Conservation (phyloP, 2,888 invertebrate species). For the Formica aserva region DNA sequence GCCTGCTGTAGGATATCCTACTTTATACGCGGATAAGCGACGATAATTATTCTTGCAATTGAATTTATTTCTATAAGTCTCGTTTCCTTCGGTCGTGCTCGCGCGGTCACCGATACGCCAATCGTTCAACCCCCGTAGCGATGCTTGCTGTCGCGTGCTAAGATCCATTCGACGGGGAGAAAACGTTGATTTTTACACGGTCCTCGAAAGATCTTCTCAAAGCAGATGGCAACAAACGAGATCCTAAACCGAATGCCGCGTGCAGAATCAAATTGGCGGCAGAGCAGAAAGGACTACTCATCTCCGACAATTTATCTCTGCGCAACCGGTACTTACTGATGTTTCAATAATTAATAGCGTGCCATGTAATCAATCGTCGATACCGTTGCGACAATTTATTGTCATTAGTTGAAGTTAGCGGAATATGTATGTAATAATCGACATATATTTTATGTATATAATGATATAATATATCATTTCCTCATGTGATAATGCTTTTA, state of each 20-base stretch:
- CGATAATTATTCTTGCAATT: slow-evolving; percentile 82
- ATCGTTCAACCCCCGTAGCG: slow-evolving; percentile 70
- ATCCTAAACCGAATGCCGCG: slow-evolving; percentile 38
- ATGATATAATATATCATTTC: slow-evolving; percentile 8
- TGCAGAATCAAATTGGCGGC: slow-evolving; percentile 29
- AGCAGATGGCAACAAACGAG: not conserved
- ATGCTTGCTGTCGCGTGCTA: slow-evolving; percentile 64
- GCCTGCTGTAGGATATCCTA: slow-evolving; percentile 79
- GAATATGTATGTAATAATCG: slow-evolving; percentile 52
- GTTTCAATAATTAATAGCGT: slow-evolving; percentile 67
- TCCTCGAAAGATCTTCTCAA: not conserved
- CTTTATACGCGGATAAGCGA: slow-evolving; percentile 80
- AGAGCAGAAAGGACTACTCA: slow-evolving; percentile 61
- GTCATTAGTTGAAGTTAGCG: slow-evolving; percentile 52
- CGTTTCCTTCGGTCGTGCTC: slow-evolving; percentile 60
- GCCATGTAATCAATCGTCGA: slow-evolving; percentile 69
- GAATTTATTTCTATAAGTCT: slow-evolving; percentile 80
- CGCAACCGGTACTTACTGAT: slow-evolving; percentile 65
- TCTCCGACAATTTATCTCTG: slow-evolving; percentile 71
- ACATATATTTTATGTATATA: slow-evolving; percentile 15
- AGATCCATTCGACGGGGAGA: slow-evolving; percentile 15
- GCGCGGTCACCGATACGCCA: slow-evolving; percentile 59
- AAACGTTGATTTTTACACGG: slow-evolving; percentile 33
- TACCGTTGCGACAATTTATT: slow-evolving; percentile 69
- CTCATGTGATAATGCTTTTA: slow-evolving; percentile 14